Evolutionary conservation across 2,113 vertebrate genomes (phyloP), one percentile per base, ranked within the genome.

Genomic region (Ciconia boyciana): DNA sequence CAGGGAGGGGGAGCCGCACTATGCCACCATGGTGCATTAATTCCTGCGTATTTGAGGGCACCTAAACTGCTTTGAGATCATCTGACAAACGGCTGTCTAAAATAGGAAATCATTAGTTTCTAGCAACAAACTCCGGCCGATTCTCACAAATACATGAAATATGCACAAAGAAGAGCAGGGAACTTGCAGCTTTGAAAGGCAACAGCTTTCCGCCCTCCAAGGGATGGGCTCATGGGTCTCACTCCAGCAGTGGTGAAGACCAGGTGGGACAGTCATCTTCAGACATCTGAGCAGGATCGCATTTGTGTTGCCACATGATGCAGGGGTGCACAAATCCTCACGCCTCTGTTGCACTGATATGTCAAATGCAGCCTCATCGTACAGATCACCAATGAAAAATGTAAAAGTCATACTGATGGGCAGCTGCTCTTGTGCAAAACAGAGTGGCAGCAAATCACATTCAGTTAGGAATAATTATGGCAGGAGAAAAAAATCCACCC

Each of bases 1-100:
- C 0, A 1, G 18, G 44, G 29, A 26, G 5, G 32, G 26, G 36
- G 21, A 77, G 13, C 34, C 0, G 4, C 44, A 9, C 4, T 76
- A 68, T 51, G 21, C 31, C 7, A 7, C 15, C 10, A 19, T 5
- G 25, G 9, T 69, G 21, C 36, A 18, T 25, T 28, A 51, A 70
- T 54, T 57, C 49, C 54, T 81, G n/a, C 34, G 2, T 5, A 6
- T 24, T 11, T 64, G 48, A 54, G 79, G 68, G 46, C 32, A 80
- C 15, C 66, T 44, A 21, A 61, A 12, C 9, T 51, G 31, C 49
- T 36, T 36, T 36, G 62, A 65, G 41, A 25, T 41, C 58, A 13
- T 16, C 17, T 26, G 16, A 49, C 71, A 44, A 64, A 62, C 49
- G 28, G 18, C 32, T 36, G 16, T 62, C 24, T 21, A 46, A 52